phyloP scores from a whole-genome alignment of 2,797 vertebrate species.

The Perodicticus potto region DNA sequence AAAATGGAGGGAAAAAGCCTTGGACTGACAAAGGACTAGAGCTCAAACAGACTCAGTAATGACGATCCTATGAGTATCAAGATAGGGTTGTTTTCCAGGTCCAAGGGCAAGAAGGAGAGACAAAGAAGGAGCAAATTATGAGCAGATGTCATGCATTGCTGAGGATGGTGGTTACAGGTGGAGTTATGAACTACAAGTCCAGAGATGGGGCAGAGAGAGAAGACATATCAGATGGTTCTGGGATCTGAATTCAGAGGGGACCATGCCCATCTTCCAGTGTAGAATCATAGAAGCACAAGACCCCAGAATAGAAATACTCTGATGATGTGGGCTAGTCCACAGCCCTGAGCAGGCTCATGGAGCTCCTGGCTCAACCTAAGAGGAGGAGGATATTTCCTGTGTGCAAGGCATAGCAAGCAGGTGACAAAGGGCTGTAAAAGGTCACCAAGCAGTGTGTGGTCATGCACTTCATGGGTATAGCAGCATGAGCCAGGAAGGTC shows the following conservation, averaged over 20 bases:
- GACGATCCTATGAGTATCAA: background rate
- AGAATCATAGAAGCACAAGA: slow-evolving; percentile 5
- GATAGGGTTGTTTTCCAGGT: background rate
- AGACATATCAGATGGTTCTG: background rate
- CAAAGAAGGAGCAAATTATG: background rate
- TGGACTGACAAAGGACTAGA: background rate
- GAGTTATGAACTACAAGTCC: background rate
- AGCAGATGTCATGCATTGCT: background rate
- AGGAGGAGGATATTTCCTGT: background rate
- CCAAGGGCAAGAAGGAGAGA: background rate
- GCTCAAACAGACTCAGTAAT: background rate
- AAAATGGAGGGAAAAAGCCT: background rate
- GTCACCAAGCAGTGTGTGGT: background rate
- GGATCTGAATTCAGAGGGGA: background rate
- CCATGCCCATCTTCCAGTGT: background rate
- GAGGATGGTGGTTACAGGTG: background rate
- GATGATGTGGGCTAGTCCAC: background rate
- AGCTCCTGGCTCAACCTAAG: no score
- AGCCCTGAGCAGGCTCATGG: background rate
- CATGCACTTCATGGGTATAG: background rate
- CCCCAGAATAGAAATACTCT: background rate
- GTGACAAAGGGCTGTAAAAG: background rate
- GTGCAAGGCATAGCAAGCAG: background rate
- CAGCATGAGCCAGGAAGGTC: background rate
- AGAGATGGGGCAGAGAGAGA: background rate